Percentiles rank a stretch among this genome's conserved stretches.
These are phyloP conservation scores for Phenganax marumi DNA, from an alignment of 92 coral and sea anemone genomes.

Conservation along the genomic window DNA sequence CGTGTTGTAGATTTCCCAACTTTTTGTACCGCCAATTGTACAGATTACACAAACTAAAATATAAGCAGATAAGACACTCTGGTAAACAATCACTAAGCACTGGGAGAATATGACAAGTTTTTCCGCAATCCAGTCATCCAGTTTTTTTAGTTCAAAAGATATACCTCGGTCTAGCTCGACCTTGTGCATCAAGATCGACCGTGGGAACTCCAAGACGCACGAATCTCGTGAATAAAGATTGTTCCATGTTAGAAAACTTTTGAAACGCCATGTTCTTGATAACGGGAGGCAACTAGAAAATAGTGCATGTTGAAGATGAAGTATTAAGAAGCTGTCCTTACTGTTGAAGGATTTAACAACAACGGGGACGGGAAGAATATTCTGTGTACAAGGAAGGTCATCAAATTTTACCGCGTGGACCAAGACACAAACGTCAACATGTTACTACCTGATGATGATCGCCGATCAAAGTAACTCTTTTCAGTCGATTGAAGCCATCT, in stretches of 20 bases:
- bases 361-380: neutral
- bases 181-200: conserved; percentile 95
- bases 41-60: conserved; percentile 73
- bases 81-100: neutral
- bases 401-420: too few relatives aligned
- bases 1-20: conserved; percentile 94
- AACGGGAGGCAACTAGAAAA: conserved; percentile 88
- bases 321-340: neutral
- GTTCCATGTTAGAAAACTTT: conserved; percentile 99
- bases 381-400: too few relatives aligned
- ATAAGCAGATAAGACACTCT: neutral
- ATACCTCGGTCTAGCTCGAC: conserved; percentile 97
- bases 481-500: conserved; percentile 93
- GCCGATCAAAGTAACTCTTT: conserved; percentile 86
- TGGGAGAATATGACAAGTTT: neutral
- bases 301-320: neutral
- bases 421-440: neutral
- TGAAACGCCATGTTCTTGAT: conserved; percentile 99
- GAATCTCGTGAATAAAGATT: conserved; percentile 93
- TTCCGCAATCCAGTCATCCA: neutral
- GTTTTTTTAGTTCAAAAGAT: neutral
- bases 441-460: conserved; percentile 88
- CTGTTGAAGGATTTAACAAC: neutral
- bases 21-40: conserved; percentile 98
- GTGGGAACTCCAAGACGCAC: conserved; percentile 97